Conservation (phyloP, 2,888 invertebrate genomes). For the Pachycephus smyrnensis region DNA sequence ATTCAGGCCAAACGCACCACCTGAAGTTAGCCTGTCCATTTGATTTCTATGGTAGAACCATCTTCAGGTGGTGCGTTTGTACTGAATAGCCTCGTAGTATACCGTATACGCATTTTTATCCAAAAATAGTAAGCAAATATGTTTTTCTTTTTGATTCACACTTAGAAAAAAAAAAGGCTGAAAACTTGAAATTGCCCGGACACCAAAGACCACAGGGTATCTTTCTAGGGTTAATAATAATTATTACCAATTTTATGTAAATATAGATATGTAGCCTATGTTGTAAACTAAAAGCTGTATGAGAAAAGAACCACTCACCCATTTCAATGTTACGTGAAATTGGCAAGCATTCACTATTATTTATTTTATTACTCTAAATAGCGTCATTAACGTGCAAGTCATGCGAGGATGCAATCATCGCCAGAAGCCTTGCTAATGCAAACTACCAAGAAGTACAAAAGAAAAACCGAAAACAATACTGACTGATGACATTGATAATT, state of each 20-base stretch:
- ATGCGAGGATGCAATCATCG: not conserved
- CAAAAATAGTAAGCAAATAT: too few relatives aligned
- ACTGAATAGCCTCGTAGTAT: too few relatives aligned
- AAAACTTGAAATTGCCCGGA: too few relatives aligned
- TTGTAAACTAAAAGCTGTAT: not conserved
- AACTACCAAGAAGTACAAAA: not conserved
- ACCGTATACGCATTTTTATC: too few relatives aligned
- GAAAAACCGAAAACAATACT: not conserved
- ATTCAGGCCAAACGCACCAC: too few relatives aligned
- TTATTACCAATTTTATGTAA: not conserved
- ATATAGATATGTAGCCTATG: not conserved
- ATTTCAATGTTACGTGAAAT: not conserved
- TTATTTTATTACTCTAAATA: not conserved
- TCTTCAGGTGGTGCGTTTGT: too few relatives aligned
- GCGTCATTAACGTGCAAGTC: not conserved
- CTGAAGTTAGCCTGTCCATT: too few relatives aligned
- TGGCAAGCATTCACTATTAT: not conserved
- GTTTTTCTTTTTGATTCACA: too few relatives aligned
- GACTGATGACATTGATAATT: not conserved
- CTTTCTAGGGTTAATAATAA: too few relatives aligned
- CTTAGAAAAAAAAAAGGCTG: too few relatives aligned
- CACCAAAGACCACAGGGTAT: too few relatives aligned
- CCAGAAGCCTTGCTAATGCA: not conserved
- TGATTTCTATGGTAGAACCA: too few relatives aligned
- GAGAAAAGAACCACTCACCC: not conserved